These are phyloP conservation scores for Plecotus auritus DNA, from an alignment of 2,113 vertebrate species.

Conservation along the genomic window DNA sequence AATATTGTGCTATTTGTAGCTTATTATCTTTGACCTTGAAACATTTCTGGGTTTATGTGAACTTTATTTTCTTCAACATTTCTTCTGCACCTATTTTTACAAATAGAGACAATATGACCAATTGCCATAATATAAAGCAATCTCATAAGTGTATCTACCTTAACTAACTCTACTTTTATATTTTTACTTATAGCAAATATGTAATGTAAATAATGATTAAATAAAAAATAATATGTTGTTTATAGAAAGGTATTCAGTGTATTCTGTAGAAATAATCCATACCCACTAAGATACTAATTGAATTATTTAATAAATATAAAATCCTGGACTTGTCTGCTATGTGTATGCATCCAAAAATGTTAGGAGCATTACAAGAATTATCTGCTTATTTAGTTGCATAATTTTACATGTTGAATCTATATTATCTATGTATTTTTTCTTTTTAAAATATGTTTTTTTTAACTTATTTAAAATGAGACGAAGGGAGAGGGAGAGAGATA, in stretches of 20 bases:
- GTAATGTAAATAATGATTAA: neutral
- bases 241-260: neutral
- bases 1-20: neutral
- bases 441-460: too few species aligned
- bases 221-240: neutral
- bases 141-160: neutral
- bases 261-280: neutral
- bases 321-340: neutral
- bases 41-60: neutral
- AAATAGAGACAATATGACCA: neutral
- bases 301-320: neutral
- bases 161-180: neutral
- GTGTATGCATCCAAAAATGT: neutral
- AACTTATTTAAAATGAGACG: too few species aligned
- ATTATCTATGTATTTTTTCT: too few species aligned
- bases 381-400: neutral
- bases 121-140: neutral
- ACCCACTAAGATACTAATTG: neutral
- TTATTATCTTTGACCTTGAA: neutral
- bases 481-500: too few species aligned
- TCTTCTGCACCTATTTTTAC: neutral
- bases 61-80: neutral
- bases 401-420: neutral
- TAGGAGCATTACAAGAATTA: neutral
- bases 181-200: neutral